Percentiles rank a stretch among this genome's conserved stretches.
Evolutionary conservation across 2,888 invertebrate species (phyloP).

Genomic region (Macropis europaea): DNA sequence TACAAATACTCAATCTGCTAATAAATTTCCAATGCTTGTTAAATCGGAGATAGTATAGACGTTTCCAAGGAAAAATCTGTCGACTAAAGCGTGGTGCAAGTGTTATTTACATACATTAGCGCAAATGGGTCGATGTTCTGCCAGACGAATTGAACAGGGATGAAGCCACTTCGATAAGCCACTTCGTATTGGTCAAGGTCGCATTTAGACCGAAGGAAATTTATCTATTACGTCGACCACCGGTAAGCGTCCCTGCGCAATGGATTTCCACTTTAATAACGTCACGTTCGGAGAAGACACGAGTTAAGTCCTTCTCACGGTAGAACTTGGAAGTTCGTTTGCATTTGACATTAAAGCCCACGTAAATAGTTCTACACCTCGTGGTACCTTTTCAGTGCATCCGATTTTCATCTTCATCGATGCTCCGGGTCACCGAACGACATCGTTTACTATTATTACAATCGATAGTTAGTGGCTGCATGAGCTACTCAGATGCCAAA

Average conservation of each 20-base stretch:
- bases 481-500: no score
- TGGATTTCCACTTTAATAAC: not conserved
- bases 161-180: not conserved
- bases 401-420: not conserved
- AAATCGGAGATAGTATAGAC: not conserved
- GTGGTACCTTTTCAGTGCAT: not conserved
- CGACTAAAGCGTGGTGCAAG: not conserved
- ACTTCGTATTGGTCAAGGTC: constrained; percentile 9
- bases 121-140: not conserved
- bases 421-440: not conserved
- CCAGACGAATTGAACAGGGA: not conserved
- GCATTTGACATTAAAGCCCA: constrained; percentile 58
- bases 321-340: constrained; percentile 21
- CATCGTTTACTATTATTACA: not conserved
- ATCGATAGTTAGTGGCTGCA: no score
- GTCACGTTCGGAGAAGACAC: not conserved
- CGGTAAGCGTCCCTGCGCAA: not conserved
- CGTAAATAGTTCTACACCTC: constrained; percentile 13
- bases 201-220: constrained; percentile 5
- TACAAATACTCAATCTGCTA: not conserved
- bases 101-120: not conserved
- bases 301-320: constrained; percentile 1
- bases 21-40: no score
- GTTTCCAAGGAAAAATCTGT: not conserved
- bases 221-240: not conserved